phyloP scores from a whole-genome alignment of 1,140 invertebrate genomes.

The Euwallacea similis region DNA sequence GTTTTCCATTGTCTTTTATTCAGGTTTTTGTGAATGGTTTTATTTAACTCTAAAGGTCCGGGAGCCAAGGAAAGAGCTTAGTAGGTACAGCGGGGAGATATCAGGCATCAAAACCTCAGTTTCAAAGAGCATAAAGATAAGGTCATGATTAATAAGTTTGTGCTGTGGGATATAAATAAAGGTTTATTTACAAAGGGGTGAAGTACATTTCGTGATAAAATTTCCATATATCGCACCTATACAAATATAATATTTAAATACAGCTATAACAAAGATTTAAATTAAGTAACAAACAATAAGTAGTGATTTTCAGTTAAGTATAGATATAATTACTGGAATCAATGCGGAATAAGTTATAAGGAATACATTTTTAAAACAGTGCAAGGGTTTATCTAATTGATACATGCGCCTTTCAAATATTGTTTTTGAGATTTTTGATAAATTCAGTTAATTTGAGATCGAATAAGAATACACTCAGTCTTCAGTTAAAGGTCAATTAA shows the following conservation, averaged over 20 bases:
- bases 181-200: slow-evolving; percentile 36
- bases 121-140: slow-evolving; percentile 84
- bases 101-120: slow-evolving; percentile 88
- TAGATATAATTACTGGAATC: no score
- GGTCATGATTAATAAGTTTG: slow-evolving; percentile 54
- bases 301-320: no score
- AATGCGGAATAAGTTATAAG: no score
- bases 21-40: slow-evolving; percentile 26
- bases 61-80: slow-evolving; percentile 75
- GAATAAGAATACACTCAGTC: slow-evolving; percentile 20
- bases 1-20: slow-evolving; percentile 17
- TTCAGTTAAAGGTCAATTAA: slow-evolving; percentile 2
- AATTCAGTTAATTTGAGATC: neutral
- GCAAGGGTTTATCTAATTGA: no score
- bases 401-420: no score
- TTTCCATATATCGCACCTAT: slow-evolving; percentile 18
- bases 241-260: slow-evolving; percentile 15
- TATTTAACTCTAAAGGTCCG: slow-evolving; percentile 63
- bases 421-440: neutral
- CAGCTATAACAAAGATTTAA: slow-evolving; percentile 10
- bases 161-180: slow-evolving; percentile 23
- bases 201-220: slow-evolving; percentile 26
- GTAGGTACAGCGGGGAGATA: slow-evolving; percentile 83
- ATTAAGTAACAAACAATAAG: neutral
- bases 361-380: no score